Evolutionary conservation across 92 coral and sea anemone species (phyloP).

Genomic region (Epizoanthus ramosus): DNA sequence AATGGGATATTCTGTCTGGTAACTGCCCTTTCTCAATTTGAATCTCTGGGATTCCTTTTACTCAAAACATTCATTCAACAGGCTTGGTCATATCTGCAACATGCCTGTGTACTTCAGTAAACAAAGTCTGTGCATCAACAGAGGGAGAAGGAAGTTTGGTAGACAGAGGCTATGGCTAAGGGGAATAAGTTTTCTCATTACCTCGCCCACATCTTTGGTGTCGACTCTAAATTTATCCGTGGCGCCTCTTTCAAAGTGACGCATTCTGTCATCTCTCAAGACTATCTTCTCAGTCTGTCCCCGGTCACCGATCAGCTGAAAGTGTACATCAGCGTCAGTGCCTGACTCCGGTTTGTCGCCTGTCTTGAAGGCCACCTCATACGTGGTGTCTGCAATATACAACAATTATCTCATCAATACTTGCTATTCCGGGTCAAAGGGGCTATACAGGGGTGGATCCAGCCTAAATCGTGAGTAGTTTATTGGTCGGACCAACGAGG

Average conservation of each 20-base stretch:
- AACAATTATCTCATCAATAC: neutral
- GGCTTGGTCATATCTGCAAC: too few species aligned
- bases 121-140: too few species aligned
- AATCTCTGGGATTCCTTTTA: too few species aligned
- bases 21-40: too few species aligned
- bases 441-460: too few species aligned
- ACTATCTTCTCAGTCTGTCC: slow-evolving; percentile 86
- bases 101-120: too few species aligned
- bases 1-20: too few species aligned
- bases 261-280: slow-evolving; percentile 77
- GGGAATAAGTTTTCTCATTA: slow-evolving; percentile 1
- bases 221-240: slow-evolving; percentile 85
- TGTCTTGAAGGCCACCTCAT: slow-evolving; percentile 80
- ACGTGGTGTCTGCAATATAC: slow-evolving; percentile 69
- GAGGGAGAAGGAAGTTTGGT: neutral
- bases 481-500: too few species aligned
- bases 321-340: slow-evolving; percentile 88
- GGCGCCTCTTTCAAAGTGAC: slow-evolving; percentile 67
- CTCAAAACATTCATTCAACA: too few species aligned
- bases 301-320: slow-evolving; percentile 90
- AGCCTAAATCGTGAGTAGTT: too few species aligned
- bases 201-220: slow-evolving; percentile 89
- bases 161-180: too few species aligned
- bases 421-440: too few species aligned
- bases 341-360: slow-evolving; percentile 85